Evolutionary conservation across 2,797 vertebrate genomes (phyloP), one percentile per base, ranked within the genome.

Genomic region (Sciurus vulgaris): DNA sequence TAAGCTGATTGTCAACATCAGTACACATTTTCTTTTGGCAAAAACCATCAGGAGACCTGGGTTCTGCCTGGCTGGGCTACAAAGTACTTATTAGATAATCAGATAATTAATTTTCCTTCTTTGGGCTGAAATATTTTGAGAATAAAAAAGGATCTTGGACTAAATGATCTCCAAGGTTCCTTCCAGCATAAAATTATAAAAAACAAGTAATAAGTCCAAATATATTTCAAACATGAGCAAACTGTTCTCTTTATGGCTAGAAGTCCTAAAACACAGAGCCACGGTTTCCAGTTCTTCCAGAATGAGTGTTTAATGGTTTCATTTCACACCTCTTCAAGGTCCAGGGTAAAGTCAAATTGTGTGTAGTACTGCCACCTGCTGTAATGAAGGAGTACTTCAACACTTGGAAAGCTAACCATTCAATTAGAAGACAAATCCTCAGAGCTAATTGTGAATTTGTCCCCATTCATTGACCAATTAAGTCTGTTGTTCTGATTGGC

Each of bases 341-440:
- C 17, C 51, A 7, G 38, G 10, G 8, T 26, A 3, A 74, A 88
- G 44, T 51, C 44, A 84, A 86, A 86, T 70, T 1, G 3, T 51
- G 56, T 13, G 0, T 0, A 26, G 35, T 38, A n/a, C 85, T 94
- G 92, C 96, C 95, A 63, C n/a, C 96, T 97, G 81, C 95, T 96
- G 96, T 30, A 33, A 26, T 8, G 35, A 90, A 38, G 3, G n/a
- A 82, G 9, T 30, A 51, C 14, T 78, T 70, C 51, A 49, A 41
- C 44, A 30, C 41, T 56, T 41, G 41, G 70, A 85, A 33, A 38
- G 17, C 3, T 18, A 61, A 61, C 1, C 79, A 7, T 70, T 35
- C 47, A 76, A 15, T 30, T 7, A 12, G 59, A 82, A 54, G 26
- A 76, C 7, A 67, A 69, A 33, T 26, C 8, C 38, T 13, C 18